Percentiles rank a stretch among this genome's conserved stretches.
Evolutionary conservation across 2,797 vertebrate genomes (phyloP).

Genomic region (Sebastes flavidus): DNA sequence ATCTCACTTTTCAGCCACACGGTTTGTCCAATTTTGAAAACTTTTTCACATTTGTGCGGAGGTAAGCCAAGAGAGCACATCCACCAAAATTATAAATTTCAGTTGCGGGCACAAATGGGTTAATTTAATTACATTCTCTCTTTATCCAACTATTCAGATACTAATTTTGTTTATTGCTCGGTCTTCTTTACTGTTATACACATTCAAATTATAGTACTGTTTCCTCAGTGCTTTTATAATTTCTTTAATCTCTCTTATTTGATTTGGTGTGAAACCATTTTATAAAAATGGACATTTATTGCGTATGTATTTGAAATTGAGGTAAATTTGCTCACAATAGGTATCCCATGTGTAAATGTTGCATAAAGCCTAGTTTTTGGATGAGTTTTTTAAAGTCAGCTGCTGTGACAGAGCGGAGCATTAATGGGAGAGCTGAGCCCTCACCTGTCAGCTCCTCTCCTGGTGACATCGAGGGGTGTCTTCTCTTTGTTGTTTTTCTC

Average conservation of each 20-base stretch:
- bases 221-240: not conserved
- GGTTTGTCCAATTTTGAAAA: no score
- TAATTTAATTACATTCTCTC: not conserved
- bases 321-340: not conserved
- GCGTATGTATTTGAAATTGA: not conserved
- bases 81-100: no score
- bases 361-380: not conserved
- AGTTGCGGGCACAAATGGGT: not conserved
- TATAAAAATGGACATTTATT: not conserved
- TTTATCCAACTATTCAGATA: not conserved
- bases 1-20: no score
- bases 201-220: not conserved
- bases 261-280: not conserved
- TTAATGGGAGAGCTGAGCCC: not conserved
- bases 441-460: constrained; percentile 38
- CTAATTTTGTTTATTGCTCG: not conserved
- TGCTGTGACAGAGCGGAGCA: not conserved
- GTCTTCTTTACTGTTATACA: not conserved
- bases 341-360: not conserved
- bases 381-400: not conserved
- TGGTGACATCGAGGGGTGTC: constrained; percentile 10
- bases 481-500: not conserved
- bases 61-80: no score
- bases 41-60: no score
- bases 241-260: not conserved